phyloP scores from a whole-genome alignment of 2,113 vertebrate genomes.

The Syngnathus floridae region DNA sequence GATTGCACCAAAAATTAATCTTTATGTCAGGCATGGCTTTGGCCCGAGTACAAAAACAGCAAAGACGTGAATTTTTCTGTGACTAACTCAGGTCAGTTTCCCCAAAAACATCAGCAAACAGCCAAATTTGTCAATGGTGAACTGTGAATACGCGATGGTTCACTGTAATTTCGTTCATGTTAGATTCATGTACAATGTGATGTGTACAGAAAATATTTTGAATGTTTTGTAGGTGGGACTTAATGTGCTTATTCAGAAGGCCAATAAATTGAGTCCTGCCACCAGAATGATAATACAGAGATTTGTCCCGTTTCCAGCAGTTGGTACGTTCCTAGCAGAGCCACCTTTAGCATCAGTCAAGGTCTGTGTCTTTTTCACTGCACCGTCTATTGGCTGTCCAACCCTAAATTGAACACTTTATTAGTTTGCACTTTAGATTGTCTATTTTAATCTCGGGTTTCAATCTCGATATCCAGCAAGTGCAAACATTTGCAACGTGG shows the following conservation, averaged over 20 bases:
- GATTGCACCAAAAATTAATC: too few species aligned
- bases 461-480: conserved; percentile 71
- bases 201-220: background rate
- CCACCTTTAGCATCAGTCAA: background rate
- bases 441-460: background rate
- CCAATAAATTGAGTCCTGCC: conserved; percentile 85
- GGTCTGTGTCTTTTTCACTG: background rate
- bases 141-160: too few species aligned
- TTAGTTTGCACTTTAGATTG: too few species aligned
- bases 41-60: too few species aligned
- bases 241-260: conserved; percentile 90
- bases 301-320: conserved; percentile 94
- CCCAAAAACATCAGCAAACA: background rate
- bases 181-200: background rate
- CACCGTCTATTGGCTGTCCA: background rate
- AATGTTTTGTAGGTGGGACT: conserved; percentile 80
- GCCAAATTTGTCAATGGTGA: background rate
- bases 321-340: conserved; percentile 73
- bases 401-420: background rate
- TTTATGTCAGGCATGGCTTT: too few species aligned
- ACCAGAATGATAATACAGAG: conserved; percentile 92
- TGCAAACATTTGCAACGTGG: conserved; percentile 96
- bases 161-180: background rate
- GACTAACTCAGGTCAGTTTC: too few species aligned
- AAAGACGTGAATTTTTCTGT: too few species aligned